Percentiles rank a stretch among this genome's conserved stretches.
Evolutionary conservation across 1,140 invertebrate species (phyloP).

Genomic region (Penaeus vannamei): DNA sequence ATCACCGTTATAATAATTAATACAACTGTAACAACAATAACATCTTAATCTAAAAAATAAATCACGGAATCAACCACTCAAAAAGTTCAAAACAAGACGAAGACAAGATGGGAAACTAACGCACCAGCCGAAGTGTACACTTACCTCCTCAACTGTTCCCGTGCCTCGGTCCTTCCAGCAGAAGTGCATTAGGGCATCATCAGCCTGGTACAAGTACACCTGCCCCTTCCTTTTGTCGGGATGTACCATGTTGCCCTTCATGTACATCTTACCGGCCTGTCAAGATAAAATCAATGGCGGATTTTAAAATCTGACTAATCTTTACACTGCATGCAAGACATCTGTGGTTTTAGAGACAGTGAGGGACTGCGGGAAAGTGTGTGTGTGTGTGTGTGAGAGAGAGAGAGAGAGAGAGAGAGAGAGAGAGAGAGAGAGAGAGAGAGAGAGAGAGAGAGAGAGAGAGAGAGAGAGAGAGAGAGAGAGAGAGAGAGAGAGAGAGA

Average conservation of each 20-base stretch:
- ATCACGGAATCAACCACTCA: no score
- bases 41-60: no score
- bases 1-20: no score
- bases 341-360: no score
- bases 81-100: no score
- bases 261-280: conserved; percentile 95
- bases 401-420: not conserved
- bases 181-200: conserved; percentile 97
- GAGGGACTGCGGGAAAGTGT: no score
- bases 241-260: conserved; percentile 94
- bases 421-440: not conserved
- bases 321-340: not conserved
- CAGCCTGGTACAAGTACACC: conserved; percentile 94
- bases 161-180: conserved; percentile 96
- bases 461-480: conserved; percentile 36
- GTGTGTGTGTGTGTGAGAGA: no score
- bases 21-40: no score
- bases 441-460: conserved; percentile 24
- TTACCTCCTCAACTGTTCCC: conserved; percentile 83
- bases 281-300: not conserved
- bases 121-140: conserved; percentile 4
- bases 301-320: not conserved
- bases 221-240: conserved; percentile 96
- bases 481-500: conserved; percentile 45
- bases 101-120: no score